These are phyloP conservation scores for Euphydryas editha DNA, from an alignment of 2,888 invertebrate species.

Conservation along the genomic window DNA sequence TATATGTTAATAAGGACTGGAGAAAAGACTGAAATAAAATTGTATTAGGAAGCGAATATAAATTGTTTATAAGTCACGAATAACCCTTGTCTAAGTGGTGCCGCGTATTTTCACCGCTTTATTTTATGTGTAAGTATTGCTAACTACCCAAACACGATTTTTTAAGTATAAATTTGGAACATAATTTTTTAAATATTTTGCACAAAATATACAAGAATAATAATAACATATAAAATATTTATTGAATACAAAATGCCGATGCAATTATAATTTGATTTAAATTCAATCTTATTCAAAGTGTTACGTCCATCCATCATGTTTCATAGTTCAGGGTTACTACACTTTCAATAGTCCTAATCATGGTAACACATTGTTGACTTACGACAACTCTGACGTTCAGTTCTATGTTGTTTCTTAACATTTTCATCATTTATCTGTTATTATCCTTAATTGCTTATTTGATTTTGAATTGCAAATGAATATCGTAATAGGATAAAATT, in stretches of 20 bases:
- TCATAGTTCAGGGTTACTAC: slow-evolving; percentile 38
- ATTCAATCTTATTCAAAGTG: slow-evolving; percentile 39
- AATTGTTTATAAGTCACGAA: slow-evolving; percentile 73
- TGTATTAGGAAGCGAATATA: slow-evolving; percentile 74
- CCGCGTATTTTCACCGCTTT: slow-evolving; percentile 32
- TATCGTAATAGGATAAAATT: slow-evolving; percentile 1
- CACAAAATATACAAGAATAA: not conserved
- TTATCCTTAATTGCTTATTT: slow-evolving; percentile 22
- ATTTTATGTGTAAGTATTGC: not conserved
- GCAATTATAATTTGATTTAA: slow-evolving; percentile 44
- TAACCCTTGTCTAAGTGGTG: slow-evolving; percentile 45
- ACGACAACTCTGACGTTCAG: slow-evolving; percentile 2
- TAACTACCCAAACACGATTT: not conserved
- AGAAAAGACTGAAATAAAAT: slow-evolving; percentile 60
- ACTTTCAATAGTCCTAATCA: slow-evolving; percentile 39
- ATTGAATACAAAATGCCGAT: slow-evolving; percentile 39
- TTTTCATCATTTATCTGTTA: slow-evolving; percentile 24
- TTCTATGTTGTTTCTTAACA: slow-evolving; percentile 27
- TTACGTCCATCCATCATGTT: slow-evolving; percentile 40
- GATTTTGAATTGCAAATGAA: slow-evolving; percentile 17
- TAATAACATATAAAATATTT: slow-evolving; percentile 23
- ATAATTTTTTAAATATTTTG: not conserved
- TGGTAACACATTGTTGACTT: slow-evolving; percentile 31
- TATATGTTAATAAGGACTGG: slow-evolving; percentile 56
- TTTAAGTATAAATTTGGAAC: not conserved